These are phyloP conservation scores for Blera fallax DNA, from an alignment of 2,888 invertebrate species.

Conservation along the genomic window DNA sequence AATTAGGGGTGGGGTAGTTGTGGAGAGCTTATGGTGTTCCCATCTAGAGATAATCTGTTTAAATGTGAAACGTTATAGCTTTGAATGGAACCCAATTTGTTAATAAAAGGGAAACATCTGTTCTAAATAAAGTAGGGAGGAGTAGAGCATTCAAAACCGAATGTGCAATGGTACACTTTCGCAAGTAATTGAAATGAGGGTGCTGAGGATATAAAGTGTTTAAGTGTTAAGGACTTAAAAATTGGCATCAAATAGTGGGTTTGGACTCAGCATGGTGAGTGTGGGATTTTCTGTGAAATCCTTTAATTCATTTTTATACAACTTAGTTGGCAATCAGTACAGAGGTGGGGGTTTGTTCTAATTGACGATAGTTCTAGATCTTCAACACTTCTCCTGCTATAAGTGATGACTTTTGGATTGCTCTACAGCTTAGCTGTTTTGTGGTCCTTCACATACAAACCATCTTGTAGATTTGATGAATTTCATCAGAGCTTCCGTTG, in stretches of 20 bases:
- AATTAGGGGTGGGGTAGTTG: conserved; percentile 29
- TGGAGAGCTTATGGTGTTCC: conserved; percentile 4
- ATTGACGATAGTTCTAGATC: too few relatives aligned
- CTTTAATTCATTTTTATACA: too few relatives aligned
- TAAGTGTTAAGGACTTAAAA: not conserved
- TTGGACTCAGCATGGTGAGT: too few relatives aligned
- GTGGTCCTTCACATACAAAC: too few relatives aligned
- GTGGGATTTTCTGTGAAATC: too few relatives aligned
- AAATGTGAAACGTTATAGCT: conserved; percentile 9
- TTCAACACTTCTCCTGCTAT: too few relatives aligned
- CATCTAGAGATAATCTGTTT: conserved; percentile 34
- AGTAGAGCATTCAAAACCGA: not conserved
- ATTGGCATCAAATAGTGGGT: not conserved
- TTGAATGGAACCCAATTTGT: not conserved
- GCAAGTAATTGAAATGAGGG: not conserved
- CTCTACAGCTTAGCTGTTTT: too few relatives aligned
- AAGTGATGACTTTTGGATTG: too few relatives aligned
- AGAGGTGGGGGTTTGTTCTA: too few relatives aligned
- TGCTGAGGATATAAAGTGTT: not conserved
- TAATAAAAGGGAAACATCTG: not conserved
- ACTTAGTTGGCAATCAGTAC: too few relatives aligned
- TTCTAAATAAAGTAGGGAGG: not conserved
- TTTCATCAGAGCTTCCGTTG: too few relatives aligned
- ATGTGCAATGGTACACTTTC: not conserved
- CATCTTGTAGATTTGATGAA: too few relatives aligned